Base-by-base conservation (phyloP, 2,888 invertebrate species). In the Andrena marginata region DNA sequence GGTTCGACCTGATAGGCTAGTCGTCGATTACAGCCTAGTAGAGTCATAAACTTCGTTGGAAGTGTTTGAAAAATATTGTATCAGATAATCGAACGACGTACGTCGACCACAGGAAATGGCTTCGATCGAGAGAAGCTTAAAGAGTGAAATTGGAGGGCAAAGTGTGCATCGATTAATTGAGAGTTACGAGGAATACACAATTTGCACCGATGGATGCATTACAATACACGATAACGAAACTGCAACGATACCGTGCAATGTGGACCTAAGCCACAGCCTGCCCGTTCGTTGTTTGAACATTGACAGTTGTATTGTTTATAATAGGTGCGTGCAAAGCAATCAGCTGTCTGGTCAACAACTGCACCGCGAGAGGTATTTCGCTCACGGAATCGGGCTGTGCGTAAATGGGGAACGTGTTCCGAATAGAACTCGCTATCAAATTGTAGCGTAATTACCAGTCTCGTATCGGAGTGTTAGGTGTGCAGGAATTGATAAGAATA, bases 21-120 rank as follows among this genome's bases (percentile, higher is more conserved):
- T 31, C 20, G 56, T 75, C 26, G 54, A 75, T 62, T 62, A 63
- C 4, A 26, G 26, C 13, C 42, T 60, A 7, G 23, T 0, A 60
- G 10, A 5, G 31, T 33, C 31, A 26, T 48, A n/a, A 59, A 64
- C 54, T 10, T 72, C 42, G 2, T 10, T 4, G 7, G 23, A 49
- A 49, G 49, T 29, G 3, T 31, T 16, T 8, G 0, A 26, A 29
- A 16, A 5, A 29, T 10, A 23, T 23, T 31, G 10, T 20, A 3
- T 56, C 13, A 7, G 42, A 42, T 16, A 13, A 7, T 20, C 16
- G 29, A n/a, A 0, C 26, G 20, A 5, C n/a, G 13, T 49, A 2
- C 23, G 20, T 35, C 16, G 7, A 23, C 29, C 6, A 20, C 29
- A 2, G 49, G 6, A 29, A 13, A 49, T 49, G 29, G n/a, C 20